These are phyloP conservation scores for Meteorus colon DNA, from an alignment of 2,888 invertebrate species.

Conservation along the genomic window DNA sequence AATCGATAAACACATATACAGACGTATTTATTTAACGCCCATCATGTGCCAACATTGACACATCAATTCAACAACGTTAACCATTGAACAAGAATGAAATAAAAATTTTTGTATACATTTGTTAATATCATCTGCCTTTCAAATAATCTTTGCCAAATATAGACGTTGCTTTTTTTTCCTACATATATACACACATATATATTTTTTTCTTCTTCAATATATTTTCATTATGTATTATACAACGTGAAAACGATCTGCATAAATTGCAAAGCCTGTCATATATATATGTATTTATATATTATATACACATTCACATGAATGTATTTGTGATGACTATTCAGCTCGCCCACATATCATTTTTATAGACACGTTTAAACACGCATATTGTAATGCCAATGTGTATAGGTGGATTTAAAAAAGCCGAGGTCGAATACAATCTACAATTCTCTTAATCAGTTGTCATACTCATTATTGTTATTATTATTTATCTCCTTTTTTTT, in stretches of 20 bases:
- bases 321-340: background rate
- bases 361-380: constrained; percentile 12
- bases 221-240: background rate
- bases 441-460: background rate
- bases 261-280: background rate
- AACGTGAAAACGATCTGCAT: background rate
- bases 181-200: background rate
- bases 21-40: constrained; percentile 38
- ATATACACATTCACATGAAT: background rate
- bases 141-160: constrained; percentile 34
- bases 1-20: constrained; percentile 64
- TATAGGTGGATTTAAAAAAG: background rate
- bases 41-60: constrained; percentile 16
- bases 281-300: too few relatives aligned
- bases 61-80: background rate
- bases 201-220: background rate
- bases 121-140: constrained; percentile 12
- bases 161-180: background rate
- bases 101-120: constrained; percentile 14
- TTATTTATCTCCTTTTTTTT: background rate
- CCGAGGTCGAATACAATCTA: background rate
- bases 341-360: background rate
- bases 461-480: background rate
- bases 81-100: background rate
- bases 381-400: background rate